These are phyloP conservation scores for Cochlearius cochlearius DNA, from an alignment of 2,113 vertebrate species.

Conservation along the genomic window DNA sequence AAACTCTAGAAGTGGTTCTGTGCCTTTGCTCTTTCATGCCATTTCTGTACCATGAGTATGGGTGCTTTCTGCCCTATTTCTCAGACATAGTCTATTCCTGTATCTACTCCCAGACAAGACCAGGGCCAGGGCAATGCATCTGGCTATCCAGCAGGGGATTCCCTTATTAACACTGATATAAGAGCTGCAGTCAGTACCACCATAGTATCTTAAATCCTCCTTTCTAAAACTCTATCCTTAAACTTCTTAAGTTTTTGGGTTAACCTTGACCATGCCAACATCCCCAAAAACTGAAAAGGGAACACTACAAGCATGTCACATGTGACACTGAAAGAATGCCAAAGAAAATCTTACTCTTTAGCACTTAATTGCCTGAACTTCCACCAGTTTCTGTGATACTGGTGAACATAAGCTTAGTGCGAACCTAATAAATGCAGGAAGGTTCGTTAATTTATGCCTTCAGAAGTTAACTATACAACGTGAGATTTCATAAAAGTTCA, in stretches of 20 bases:
- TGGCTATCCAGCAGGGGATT: background rate
- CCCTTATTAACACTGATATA: background rate
- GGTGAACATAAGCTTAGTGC: background rate
- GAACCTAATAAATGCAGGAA: background rate
- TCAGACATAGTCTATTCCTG: background rate
- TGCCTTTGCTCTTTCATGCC: background rate
- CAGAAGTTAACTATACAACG: background rate
- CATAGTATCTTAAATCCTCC: background rate
- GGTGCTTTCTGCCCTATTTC: background rate
- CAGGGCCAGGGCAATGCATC: too few relatives aligned
- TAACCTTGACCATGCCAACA: background rate
- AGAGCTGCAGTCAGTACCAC: background rate
- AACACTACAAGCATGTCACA: background rate
- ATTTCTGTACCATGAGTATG: background rate
- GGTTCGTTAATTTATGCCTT: background rate
- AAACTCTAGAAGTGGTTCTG: background rate
- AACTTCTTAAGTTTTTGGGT: background rate
- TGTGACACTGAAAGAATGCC: background rate
- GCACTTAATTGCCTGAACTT: background rate
- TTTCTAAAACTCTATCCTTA: background rate
- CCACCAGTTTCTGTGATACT: background rate
- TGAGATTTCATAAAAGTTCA: background rate
- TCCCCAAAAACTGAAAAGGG: background rate
- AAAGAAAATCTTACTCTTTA: background rate
- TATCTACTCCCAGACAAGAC: background rate